Evolutionary conservation across 2,888 invertebrate species (phyloP), one percentile per base, ranked within the genome.

Genomic region (Eupithecia centaureata): DNA sequence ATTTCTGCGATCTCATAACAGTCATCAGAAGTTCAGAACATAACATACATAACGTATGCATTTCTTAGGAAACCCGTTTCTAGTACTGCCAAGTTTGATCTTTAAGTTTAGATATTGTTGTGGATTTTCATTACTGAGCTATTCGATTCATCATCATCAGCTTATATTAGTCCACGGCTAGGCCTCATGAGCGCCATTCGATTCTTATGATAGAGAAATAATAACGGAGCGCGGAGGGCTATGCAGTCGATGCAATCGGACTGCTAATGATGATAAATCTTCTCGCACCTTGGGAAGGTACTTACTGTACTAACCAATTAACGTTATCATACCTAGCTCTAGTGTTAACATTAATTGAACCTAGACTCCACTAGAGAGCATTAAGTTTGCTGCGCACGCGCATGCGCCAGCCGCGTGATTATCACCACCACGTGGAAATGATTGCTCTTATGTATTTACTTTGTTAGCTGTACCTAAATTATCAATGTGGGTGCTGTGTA

Each of bases 281-380:
- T n/a, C 22, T 47, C 47, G 47, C 22, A 22, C 47, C 47, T 22
- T 47, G 18, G 47, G 22, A 47, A 47, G 47, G 47, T 47, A 47
- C 18, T 47, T n/a, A 47, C 12, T 12, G 47, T 47, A 47, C 18
- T 47, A 22, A 47, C 12, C 22, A 47, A 18, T 42, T 4, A 12
- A 22, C 18, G 3, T 47, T 47, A 47, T 22, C 47, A 47, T 22
- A 38, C 22, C 47, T 22, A 47, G 22, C 22, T 22, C 47, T n/a
- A 47, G 22, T 47, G 18, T 47, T 12, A 47, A 47, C 22, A 47
- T 12, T 22, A 47, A 47, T 47, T 47, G 22, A 47, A 47, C 22
- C 12, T 18, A 42, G 42, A 10, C 42, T 8, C 42, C 5, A 10
- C 7, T 1, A 18, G 42, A 18, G 18, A 2, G 18, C 18, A 18